A percentile compares a stretch with the other conserved stretches of the same genome.
These are phyloP conservation scores for Myotis brandtii DNA, from an alignment of 2,113 vertebrate genomes.

Conservation along the genomic window DNA sequence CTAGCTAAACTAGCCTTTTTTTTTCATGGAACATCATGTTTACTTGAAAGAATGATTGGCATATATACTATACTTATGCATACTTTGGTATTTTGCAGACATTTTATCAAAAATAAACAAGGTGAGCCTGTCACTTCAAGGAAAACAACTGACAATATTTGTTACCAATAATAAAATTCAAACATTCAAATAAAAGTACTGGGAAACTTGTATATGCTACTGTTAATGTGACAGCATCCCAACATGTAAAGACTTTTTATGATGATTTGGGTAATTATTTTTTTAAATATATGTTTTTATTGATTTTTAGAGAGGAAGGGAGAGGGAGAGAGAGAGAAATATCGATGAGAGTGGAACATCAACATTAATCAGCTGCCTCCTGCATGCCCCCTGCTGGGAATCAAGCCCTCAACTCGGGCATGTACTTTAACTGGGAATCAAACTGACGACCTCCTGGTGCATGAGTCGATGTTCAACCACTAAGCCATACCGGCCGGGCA, in stretches of 20 bases:
- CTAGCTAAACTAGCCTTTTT: conserved; percentile 38
- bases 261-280: conserved; percentile 23
- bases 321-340: too few species aligned
- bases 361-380: too few species aligned
- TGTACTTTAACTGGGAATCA: too few species aligned
- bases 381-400: too few species aligned
- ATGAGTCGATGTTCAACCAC: too few species aligned
- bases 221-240: not conserved
- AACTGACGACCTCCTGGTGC: too few species aligned
- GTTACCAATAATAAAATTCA: not conserved
- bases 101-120: conserved; percentile 38
- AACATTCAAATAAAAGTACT: not conserved
- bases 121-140: not conserved
- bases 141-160: conserved; percentile 11
- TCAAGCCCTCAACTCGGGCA: too few species aligned
- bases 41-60: not conserved
- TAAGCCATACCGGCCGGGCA: too few species aligned
- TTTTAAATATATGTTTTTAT: not conserved
- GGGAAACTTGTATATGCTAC: not conserved
- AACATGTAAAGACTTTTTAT: not conserved
- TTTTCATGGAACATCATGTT: not conserved
- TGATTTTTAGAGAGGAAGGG: too few species aligned
- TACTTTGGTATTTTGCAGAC: not conserved
- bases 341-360: too few species aligned
- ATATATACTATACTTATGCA: not conserved